Conservation (phyloP, 2,113 vertebrate genomes). For the Cervus canadensis region DNA sequence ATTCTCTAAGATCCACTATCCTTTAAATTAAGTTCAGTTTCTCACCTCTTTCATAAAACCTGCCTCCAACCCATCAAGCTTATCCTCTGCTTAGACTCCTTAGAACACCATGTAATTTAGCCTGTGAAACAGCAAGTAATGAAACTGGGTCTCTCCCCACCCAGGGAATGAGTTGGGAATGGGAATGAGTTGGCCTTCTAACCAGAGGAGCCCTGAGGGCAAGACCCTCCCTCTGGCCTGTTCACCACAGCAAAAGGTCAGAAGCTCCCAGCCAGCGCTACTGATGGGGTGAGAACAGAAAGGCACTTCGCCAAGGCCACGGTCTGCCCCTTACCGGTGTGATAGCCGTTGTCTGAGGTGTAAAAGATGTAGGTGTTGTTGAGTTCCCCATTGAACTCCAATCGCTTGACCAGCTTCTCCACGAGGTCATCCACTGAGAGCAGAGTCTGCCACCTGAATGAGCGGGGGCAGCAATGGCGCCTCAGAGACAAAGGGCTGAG, state of each 20-base stretch:
- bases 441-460: conserved; percentile 92
- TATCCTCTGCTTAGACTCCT: not conserved
- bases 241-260: not conserved
- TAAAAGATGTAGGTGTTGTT: conserved; percentile 95
- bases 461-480: not conserved
- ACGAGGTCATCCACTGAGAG: conserved; percentile 96
- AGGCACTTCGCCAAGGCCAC: not conserved
- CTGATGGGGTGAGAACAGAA: not conserved
- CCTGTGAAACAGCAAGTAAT: not conserved
- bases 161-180: not conserved
- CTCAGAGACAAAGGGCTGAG: not conserved
- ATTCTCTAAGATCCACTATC: not conserved
- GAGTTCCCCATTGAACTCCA: conserved; percentile 88
- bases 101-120: not conserved
- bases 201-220: not conserved
- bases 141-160: not conserved
- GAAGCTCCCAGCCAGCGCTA: not conserved
- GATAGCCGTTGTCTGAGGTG: conserved; percentile 97
- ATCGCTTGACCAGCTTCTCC: conserved; percentile 91
- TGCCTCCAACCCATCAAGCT: not conserved
- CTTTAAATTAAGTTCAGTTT: not conserved
- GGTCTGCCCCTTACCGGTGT: conserved; percentile 85
- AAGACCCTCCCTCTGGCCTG: not conserved
- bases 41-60: not conserved
- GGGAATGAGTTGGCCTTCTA: not conserved